These are phyloP conservation scores for Drosophila paramelanica DNA, from an alignment of 2,888 invertebrate genomes.

Conservation along the genomic window DNA sequence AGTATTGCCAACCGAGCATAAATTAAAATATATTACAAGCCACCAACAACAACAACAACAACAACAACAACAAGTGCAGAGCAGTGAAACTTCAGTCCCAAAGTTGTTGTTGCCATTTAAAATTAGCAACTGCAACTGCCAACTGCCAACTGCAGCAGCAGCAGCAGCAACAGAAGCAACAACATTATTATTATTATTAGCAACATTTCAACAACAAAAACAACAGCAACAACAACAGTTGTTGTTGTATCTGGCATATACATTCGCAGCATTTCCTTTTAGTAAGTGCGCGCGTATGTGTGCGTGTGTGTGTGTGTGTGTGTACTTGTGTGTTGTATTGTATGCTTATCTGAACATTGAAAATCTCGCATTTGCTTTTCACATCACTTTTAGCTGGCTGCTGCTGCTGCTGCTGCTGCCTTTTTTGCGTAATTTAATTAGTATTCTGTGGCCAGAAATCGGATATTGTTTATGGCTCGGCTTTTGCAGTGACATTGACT, in stretches of 20 bases:
- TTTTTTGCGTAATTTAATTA: conserved; percentile 81
- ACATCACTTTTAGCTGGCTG: conserved; percentile 46
- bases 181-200: conserved; percentile 58
- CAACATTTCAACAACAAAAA: conserved; percentile 39
- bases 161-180: conserved; percentile 21
- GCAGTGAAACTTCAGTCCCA: conserved; percentile 38
- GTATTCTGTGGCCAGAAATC: conserved; percentile 81
- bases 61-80: conserved; percentile 8
- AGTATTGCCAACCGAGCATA: conserved; percentile 77
- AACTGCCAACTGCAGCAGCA: conserved; percentile 27
- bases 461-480: conserved; percentile 81
- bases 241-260: conserved; percentile 49
- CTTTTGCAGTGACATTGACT: conserved; percentile 81
- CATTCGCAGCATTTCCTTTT: conserved; percentile 46
- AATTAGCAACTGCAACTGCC: conserved; percentile 65
- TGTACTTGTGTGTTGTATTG: conserved; percentile 27
- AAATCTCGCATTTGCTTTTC: conserved; percentile 62
- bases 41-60: conserved; percentile 28
- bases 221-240: conserved; percentile 20
- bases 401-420: conserved; percentile 43
- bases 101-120: conserved; percentile 67
- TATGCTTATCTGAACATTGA: conserved; percentile 56
- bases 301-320: conserved; percentile 11
- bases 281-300: conserved; percentile 12
- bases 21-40: conserved; percentile 75